A percentile compares a stretch with the other conserved stretches of the same genome.
Conservation (phyloP, 2,888 invertebrate genomes). For the Tridacna gigas region DNA sequence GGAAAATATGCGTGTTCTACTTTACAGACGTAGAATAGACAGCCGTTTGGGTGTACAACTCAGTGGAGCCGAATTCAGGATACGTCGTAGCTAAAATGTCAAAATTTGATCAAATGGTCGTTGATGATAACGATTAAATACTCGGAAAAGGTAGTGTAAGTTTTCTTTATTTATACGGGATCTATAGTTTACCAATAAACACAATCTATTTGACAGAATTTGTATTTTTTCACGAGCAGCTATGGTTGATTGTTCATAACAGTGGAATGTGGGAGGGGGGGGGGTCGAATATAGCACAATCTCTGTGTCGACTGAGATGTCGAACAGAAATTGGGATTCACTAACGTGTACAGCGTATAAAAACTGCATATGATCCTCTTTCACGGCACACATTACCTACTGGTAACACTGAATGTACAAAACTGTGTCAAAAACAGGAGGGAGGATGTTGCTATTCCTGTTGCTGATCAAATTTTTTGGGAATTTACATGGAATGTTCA, state of each 20-base stretch:
- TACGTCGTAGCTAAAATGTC: constrained; percentile 33
- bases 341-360: no score
- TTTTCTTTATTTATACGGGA: background rate
- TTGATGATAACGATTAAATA: background rate
- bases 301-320: background rate
- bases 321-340: no score
- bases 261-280: constrained; percentile 47
- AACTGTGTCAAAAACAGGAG: background rate
- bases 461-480: constrained; percentile 20
- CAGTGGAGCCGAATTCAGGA: constrained; percentile 28
- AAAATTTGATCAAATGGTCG: constrained; percentile 31
- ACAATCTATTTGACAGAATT: background rate
- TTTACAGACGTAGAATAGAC: constrained; percentile 29
- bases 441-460: constrained; percentile 24
- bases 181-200: background rate
- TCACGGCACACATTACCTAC: no score
- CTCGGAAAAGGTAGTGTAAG: constrained; percentile 35
- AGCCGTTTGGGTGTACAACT: constrained; percentile 59
- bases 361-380: no score
- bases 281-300: background rate
- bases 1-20: constrained; percentile 52
- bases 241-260: constrained; percentile 50
- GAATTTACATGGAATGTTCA: background rate
- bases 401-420: no score
- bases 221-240: constrained; percentile 11